These are phyloP conservation scores for Erinaceus europaeus DNA, from an alignment of 2,113 vertebrate genomes.

Conservation along the genomic window DNA sequence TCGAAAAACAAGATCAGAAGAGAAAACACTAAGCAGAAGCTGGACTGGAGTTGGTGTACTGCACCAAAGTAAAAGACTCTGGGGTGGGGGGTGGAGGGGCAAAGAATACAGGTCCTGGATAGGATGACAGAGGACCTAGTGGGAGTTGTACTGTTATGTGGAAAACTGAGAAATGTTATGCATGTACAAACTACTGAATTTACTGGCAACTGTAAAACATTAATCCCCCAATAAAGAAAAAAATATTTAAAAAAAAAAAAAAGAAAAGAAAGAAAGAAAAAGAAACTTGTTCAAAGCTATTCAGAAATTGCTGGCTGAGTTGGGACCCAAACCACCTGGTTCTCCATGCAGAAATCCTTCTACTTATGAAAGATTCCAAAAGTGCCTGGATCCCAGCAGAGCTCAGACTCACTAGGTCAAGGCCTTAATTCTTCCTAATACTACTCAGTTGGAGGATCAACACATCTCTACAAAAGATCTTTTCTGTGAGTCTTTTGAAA, in stretches of 20 bases:
- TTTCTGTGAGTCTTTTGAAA: background rate
- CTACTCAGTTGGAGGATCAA: background rate
- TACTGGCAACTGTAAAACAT: too few relatives aligned
- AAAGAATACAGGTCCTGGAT: too few relatives aligned
- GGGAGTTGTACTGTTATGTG: too few relatives aligned
- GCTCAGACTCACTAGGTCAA: background rate
- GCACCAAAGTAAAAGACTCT: too few relatives aligned
- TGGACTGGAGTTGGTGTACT: too few relatives aligned
- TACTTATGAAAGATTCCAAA: background rate
- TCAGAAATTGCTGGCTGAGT: background rate
- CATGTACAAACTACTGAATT: too few relatives aligned
- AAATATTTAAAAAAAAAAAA: background rate
- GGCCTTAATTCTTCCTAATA: background rate
- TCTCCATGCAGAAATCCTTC: background rate
- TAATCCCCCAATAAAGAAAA: too few relatives aligned
- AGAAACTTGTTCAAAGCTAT: background rate
- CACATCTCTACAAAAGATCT: background rate
- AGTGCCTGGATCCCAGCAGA: background rate
- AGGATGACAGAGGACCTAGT: too few relatives aligned
- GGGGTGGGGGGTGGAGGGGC: too few relatives aligned
- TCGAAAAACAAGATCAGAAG: too few relatives aligned
- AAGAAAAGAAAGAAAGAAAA: background rate
- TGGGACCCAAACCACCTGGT: background rate
- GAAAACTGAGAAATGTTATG: too few relatives aligned
- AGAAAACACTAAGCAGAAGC: too few relatives aligned